Evolutionary conservation across 2,888 invertebrate species (phyloP).

Genomic region (Vannuccia rotundouncinata): DNA sequence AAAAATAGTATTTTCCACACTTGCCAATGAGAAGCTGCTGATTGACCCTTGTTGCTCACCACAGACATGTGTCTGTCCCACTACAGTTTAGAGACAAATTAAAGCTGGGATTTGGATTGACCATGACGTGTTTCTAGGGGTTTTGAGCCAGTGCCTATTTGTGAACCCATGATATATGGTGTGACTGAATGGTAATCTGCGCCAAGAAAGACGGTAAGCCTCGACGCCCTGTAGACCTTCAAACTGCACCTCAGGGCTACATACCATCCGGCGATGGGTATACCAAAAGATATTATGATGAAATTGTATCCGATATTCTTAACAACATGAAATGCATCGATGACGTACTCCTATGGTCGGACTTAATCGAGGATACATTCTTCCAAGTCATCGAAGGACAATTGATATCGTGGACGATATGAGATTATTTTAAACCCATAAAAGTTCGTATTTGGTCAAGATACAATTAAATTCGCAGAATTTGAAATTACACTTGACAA

Average conservation of each 20-base stretch:
- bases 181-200: not conserved
- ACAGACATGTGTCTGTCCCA: not conserved
- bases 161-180: not conserved
- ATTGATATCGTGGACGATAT: not conserved
- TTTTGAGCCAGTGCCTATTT: not conserved
- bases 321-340: not conserved
- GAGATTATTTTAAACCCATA: not conserved
- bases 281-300: not conserved
- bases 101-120: not conserved
- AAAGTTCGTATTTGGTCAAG: not conserved
- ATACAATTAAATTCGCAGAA: not conserved
- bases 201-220: not conserved
- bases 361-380: not conserved
- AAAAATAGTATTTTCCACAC: not conserved
- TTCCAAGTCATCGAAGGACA: not conserved
- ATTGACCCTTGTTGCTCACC: not conserved
- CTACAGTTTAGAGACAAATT: not conserved
- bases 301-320: not conserved
- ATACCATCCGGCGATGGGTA: not conserved
- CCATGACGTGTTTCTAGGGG: not conserved
- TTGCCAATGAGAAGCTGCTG: not conserved
- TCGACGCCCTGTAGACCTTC: not conserved
- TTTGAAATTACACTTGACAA: not conserved
- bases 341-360: not conserved
- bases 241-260: not conserved